phyloP scores from a whole-genome alignment of 2,888 invertebrate genomes.

The Caenorhabditis afra region DNA sequence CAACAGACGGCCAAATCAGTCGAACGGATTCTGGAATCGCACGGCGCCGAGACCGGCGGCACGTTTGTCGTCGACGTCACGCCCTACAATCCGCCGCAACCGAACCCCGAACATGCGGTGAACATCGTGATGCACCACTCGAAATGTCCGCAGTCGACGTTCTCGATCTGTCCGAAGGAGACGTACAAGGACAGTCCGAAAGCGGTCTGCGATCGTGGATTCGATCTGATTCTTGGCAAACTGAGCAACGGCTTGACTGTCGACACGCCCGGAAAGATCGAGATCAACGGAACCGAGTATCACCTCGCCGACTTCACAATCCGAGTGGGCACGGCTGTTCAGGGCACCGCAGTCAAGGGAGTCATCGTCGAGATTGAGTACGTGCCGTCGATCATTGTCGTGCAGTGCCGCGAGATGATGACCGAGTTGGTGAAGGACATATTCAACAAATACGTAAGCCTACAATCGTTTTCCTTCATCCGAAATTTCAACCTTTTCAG shows the following conservation, averaged over 20 bases:
- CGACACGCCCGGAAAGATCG: slow-evolving; percentile 62
- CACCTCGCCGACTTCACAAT: slow-evolving; percentile 70
- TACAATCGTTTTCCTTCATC: neutral
- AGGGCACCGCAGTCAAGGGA: slow-evolving; percentile 71
- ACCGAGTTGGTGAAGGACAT: slow-evolving; percentile 66
- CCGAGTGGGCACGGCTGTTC: slow-evolving; percentile 72
- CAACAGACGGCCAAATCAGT: slow-evolving; percentile 54
- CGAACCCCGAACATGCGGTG: slow-evolving; percentile 11
- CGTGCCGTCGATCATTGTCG: slow-evolving; percentile 65
- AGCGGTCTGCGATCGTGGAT: slow-evolving; percentile 73
- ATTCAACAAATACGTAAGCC: slow-evolving; percentile 65
- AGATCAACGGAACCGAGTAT: slow-evolving; percentile 71
- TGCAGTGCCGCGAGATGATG: slow-evolving; percentile 64
- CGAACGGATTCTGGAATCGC: slow-evolving; percentile 57
- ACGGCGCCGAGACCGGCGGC: slow-evolving; percentile 42
- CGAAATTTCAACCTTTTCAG: slow-evolving; percentile 22
- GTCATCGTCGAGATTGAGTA: slow-evolving; percentile 74
- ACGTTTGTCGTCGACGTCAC: slow-evolving; percentile 35
- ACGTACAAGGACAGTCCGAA: slow-evolving; percentile 59
- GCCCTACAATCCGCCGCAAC: slow-evolving; percentile 37
- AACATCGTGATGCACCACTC: slow-evolving; percentile 73
- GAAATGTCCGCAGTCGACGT: slow-evolving; percentile 74
- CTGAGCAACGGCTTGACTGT: slow-evolving; percentile 65
- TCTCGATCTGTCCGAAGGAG: slow-evolving; percentile 63
- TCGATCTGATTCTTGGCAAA: slow-evolving; percentile 74